phyloP scores from a whole-genome alignment of 2,797 vertebrate species.

The Labroides dimidiatus region DNA sequence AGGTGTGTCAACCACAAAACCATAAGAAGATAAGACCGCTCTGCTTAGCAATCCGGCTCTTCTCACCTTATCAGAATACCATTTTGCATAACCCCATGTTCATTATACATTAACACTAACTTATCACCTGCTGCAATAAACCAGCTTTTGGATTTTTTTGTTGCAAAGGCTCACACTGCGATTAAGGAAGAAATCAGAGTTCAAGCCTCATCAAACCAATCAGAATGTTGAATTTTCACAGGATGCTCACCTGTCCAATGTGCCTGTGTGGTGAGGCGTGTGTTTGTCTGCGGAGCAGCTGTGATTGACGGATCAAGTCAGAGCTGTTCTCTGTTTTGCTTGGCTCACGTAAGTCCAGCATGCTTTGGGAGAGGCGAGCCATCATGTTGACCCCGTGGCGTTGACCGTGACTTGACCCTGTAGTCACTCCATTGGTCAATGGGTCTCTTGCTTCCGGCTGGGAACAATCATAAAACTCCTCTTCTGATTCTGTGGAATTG shows the following conservation, averaged over 20 bases:
- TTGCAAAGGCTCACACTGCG: no score
- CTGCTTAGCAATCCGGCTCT: no score
- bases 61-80: no score
- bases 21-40: no score
- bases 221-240: no score
- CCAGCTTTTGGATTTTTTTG: no score
- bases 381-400: slow-evolving; percentile 85
- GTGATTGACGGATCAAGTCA: slow-evolving; percentile 77
- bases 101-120: no score
- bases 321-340: slow-evolving; percentile 56
- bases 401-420: slow-evolving; percentile 69
- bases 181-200: no score
- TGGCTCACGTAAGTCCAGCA: slow-evolving; percentile 82
- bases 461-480: slow-evolving; percentile 89
- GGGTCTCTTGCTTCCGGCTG: slow-evolving; percentile 49
- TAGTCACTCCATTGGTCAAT: slow-evolving; percentile 74
- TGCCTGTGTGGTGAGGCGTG: slow-evolving; percentile 68
- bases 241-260: slow-evolving; percentile 77
- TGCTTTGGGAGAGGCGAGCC: slow-evolving; percentile 87
- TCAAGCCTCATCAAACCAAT: no score
- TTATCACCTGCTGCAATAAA: no score
- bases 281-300: slow-evolving; percentile 67
- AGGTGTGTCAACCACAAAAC: no score
- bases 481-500: slow-evolving; percentile 88
- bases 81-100: no score